Percentiles rank a stretch among this genome's conserved stretches.
These are phyloP conservation scores for Oryzias woworae DNA, from an alignment of 2,113 vertebrate genomes.

Conservation along the genomic window DNA sequence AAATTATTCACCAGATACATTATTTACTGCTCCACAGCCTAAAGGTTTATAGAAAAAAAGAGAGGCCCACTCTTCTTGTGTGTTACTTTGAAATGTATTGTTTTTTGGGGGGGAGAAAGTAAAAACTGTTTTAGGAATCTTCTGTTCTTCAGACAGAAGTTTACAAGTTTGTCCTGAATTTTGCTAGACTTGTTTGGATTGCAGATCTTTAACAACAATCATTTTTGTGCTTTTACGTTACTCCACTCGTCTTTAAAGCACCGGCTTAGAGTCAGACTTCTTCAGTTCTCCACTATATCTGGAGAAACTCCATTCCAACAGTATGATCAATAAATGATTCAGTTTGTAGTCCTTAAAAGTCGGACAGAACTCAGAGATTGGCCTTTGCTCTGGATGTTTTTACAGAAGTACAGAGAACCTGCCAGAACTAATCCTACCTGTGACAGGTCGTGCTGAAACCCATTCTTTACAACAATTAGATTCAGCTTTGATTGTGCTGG, in stretches of 20 bases:
- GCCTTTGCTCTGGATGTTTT: constrained; percentile 59
- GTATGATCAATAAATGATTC: constrained; percentile 60
- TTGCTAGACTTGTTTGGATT: no score
- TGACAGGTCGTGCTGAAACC: constrained; percentile 39
- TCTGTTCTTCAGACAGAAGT: neutral
- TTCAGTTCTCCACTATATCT: constrained; percentile 42
- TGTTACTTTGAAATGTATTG: constrained; percentile 8
- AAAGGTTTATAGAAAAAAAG: constrained; percentile 16
- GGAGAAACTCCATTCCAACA: constrained; percentile 71
- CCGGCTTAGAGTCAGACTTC: constrained; percentile 24
- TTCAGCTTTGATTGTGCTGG: constrained; percentile 34
- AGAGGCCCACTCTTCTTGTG: constrained; percentile 3
- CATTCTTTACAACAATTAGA: constrained; percentile 52
- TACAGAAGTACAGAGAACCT: constrained; percentile 47
- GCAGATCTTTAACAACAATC: no score
- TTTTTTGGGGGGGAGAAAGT: constrained; percentile 10
- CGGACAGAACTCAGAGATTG: constrained; percentile 48
- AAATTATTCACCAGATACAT: constrained; percentile 52
- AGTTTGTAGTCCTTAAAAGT: constrained; percentile 53
- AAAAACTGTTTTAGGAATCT: neutral
- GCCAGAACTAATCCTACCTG: constrained; percentile 47
- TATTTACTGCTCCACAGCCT: constrained; percentile 39
- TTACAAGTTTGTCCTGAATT: no score
- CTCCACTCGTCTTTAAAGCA: neutral
- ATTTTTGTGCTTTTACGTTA: no score